A percentile compares a stretch with the other conserved stretches of the same genome.
These are phyloP conservation scores for Sciurus carolinensis DNA, from an alignment of 2,797 vertebrate genomes.

Conservation along the genomic window DNA sequence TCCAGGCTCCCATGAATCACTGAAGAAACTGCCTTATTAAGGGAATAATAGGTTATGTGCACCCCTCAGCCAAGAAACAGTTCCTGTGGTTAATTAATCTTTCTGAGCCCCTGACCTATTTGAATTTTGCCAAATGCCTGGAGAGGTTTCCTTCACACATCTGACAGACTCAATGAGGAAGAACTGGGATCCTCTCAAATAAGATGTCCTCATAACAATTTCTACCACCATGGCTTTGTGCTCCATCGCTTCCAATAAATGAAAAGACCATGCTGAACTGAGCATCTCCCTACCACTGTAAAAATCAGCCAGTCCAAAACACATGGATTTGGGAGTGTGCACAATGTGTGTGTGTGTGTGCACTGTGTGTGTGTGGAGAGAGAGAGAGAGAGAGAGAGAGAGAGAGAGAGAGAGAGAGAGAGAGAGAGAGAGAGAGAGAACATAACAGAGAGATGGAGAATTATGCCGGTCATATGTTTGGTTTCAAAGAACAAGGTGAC, in stretches of 20 bases:
- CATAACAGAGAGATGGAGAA: neutral
- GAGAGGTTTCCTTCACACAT: slow-evolving; percentile 21
- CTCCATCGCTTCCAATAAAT: neutral
- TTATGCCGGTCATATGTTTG: neutral
- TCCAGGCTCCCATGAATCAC: slow-evolving; percentile 40
- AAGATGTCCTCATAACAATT: neutral
- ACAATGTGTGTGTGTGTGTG: neutral
- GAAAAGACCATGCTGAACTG: neutral
- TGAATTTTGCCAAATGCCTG: slow-evolving; percentile 55
- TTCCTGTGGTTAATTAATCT: slow-evolving; percentile 63
- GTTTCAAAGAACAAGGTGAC: neutral
- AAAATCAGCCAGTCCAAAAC: neutral
- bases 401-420: too few species aligned
- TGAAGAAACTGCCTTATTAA: slow-evolving; percentile 27
- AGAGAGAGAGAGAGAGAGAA: too few species aligned
- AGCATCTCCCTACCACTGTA: neutral
- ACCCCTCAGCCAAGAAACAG: slow-evolving; percentile 10
- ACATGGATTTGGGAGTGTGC: neutral
- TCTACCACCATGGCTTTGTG: neutral
- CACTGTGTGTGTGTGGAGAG: neutral
- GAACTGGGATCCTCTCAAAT: neutral
- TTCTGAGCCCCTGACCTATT: slow-evolving; percentile 60
- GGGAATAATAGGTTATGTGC: slow-evolving; percentile 21
- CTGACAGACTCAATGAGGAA: neutral
- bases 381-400: neutral